Base-by-base conservation (phyloP, 2,888 invertebrate genomes). In the Julus scanicus region DNA sequence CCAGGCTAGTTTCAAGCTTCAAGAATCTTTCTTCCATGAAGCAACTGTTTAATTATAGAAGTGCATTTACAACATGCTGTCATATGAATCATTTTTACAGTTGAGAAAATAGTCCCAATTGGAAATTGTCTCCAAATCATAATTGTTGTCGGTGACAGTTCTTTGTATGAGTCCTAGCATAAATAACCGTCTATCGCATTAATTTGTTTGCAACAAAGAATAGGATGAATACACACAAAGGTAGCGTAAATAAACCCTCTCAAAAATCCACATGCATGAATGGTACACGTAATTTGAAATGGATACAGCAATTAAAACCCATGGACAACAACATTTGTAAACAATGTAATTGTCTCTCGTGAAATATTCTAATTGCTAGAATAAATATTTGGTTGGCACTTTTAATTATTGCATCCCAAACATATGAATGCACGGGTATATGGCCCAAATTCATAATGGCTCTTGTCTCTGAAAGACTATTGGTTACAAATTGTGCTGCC, bases 81-180 rank as follows among this genome's bases (percentile, higher is more conserved):
- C 71, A 71, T 29, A n/a, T 29, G 71, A 71, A 71, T 71, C 71
- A n/a, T 29, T 71, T 63, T 71, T 71, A 29, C 71, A 71, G 71
- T 29, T 71, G 2, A 3, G 29, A 29, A 29, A 29, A 29, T 29
- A 71, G 6, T 20, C 5, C 71, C 71, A 71, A 71, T 29, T 71
- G 71, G 71, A 71, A 20, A 29, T 71, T 71, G 71, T 71, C 29
- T 71, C 71, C n/a, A 1, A 71, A n/a, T 29, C 71, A 2, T 71
- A 71, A 71, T 71, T 71, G 71, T 29, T 71, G 71, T 29, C 71
- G 71, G 71, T 71, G 71, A 71, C 71, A 71, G 71, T 20, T 20
- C 71, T 71, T 71, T 71, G 71, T 71, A 29, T 9, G 11, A 3
- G n/a, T 5, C 71, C 71, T 29, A 9, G 9, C 71, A 71, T 71